Base-by-base conservation (phyloP, 2,797 vertebrate genomes). In the Cryptoprocta ferox region DNA sequence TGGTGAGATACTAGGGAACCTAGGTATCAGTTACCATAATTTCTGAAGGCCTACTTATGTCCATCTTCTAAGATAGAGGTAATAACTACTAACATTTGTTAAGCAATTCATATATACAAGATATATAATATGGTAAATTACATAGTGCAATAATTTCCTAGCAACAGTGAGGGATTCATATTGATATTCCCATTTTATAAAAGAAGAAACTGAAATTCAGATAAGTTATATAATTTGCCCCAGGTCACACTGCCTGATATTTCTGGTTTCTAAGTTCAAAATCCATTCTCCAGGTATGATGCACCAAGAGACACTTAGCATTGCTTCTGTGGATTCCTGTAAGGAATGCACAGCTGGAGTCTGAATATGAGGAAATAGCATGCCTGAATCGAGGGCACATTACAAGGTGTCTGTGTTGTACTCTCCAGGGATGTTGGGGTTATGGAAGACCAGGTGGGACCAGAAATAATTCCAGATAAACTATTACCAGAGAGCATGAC, bases 211-310 rank as follows among this genome's bases (percentile, higher is more conserved):
- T 32, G 0, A 75, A 94, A 48, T 73, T 79, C n/a, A 61, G 30
- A 37, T 6, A 50, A n/a, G 3, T 48, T 88, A 16, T 32, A 32
- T 48, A 71, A 78, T 61, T 95, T 86, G 61, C 11, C 86, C 37
- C 9, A 48, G 32, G 70, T 86, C 28, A 80, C 6, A 56, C 2
- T 79, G 48, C 8, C 79, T 91, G 45, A 45, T 66, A 45, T 24
- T 80, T 76, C 15, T 18, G 3, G 10, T 84, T 96, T 95, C 50
- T 87, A 32, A 87, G 83, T 63, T 84, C 39, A 95, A 89, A 80
- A 63, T 21, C 53, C n/a, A 65, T 86, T 93, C 16, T 90, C 32
- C 11, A 24, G 45, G 32, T 56, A 39, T 24, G 21, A 95, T 73
- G 7, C 5, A 32, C 30, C 15, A 3, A 85, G 42, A 75, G 1